Conservation (phyloP, 2,797 vertebrate genomes). For the Acanthornis magna region DNA sequence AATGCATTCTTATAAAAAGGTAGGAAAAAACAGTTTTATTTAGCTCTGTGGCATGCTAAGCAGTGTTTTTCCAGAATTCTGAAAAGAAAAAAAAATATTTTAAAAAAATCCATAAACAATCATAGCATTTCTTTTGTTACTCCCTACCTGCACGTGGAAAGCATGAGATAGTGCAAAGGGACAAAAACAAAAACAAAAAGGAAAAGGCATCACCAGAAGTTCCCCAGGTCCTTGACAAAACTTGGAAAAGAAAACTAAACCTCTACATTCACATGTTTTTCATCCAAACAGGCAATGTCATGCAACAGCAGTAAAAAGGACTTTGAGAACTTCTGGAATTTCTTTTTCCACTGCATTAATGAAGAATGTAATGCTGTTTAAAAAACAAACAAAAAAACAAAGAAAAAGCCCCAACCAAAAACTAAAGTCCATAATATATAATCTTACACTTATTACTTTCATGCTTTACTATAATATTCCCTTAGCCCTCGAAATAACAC, state of each 20-base stretch:
- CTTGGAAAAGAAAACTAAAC: neutral
- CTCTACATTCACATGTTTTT: neutral
- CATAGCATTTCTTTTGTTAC: neutral
- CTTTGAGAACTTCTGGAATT: neutral
- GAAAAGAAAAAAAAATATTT: neutral
- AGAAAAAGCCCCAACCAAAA: neutral
- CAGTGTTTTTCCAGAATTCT: neutral
- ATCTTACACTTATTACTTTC: neutral
- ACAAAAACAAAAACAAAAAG: neutral
- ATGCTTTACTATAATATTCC: neutral
- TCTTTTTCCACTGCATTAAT: neutral
- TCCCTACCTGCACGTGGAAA: neutral
- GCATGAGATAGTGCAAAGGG: neutral
- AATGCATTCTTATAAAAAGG: neutral
- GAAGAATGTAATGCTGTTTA: neutral
- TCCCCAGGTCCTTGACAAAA: neutral
- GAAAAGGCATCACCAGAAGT: neutral
- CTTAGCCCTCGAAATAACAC: neutral
- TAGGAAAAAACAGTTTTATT: neutral
- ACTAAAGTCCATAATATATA: neutral
- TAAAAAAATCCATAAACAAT: neutral
- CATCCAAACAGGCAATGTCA: neutral
- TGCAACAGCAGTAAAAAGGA: neutral
- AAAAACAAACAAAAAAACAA: neutral
- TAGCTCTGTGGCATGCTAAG: accelerated